These are phyloP conservation scores for Cossypha niveicapilla DNA, from an alignment of 2,797 vertebrate species.

Conservation along the genomic window DNA sequence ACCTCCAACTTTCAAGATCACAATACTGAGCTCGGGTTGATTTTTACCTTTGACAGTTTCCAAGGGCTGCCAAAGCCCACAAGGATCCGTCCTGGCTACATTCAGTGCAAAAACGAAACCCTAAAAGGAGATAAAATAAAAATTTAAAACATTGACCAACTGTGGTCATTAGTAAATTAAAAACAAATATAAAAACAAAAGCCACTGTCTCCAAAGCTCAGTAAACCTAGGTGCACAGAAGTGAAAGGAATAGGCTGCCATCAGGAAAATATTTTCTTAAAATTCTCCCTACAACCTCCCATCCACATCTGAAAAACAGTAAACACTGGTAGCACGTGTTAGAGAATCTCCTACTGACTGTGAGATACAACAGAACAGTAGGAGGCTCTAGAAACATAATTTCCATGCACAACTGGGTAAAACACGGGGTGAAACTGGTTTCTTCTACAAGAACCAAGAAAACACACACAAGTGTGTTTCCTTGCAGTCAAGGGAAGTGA, in stretches of 20 bases:
- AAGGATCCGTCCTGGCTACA: constrained; percentile 74
- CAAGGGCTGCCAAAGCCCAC: constrained; percentile 72
- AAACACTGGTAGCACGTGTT: not conserved
- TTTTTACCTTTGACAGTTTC: constrained; percentile 77
- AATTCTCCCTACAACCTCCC: not conserved
- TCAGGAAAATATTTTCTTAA: not conserved
- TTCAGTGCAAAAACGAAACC: constrained; percentile 78
- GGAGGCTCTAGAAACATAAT: not conserved
- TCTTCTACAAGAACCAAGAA: not conserved
- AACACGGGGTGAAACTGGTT: not conserved
- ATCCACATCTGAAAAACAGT: not conserved
- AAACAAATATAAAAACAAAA: not conserved
- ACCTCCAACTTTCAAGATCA: not conserved
- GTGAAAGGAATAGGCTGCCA: not conserved
- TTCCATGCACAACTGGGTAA: not conserved
- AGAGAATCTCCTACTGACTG: not conserved
- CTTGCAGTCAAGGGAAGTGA: not conserved
- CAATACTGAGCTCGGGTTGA: not conserved
- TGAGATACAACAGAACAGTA: not conserved
- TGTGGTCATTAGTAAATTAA: not conserved
- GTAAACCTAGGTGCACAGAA: not conserved
- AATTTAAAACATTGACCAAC: not conserved
- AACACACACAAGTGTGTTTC: not conserved
- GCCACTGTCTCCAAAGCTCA: not conserved
- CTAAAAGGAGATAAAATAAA: constrained; percentile 31